Percentiles rank a stretch among this genome's conserved stretches.
phyloP scores from a whole-genome alignment of 2,888 invertebrate genomes.

The Digitonthophagus gazella region DNA sequence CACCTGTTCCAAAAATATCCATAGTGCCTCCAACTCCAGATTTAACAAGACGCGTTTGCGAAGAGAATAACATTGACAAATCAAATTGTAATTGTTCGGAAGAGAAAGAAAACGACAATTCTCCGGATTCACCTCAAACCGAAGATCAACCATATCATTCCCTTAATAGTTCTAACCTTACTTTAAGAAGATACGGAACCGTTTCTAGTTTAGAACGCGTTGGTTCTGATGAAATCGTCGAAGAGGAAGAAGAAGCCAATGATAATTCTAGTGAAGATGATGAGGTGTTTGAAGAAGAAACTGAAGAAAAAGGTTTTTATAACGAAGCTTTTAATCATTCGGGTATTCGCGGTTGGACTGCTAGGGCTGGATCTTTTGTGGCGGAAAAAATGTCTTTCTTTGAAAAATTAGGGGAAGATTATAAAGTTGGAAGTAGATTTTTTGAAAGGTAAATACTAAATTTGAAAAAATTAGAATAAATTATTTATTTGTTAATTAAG shows the following conservation, averaged over 20 bases:
- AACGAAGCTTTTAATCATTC: constrained; percentile 48
- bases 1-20: constrained; percentile 65
- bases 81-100: constrained; percentile 25
- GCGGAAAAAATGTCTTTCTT: constrained; percentile 77
- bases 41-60: constrained; percentile 19
- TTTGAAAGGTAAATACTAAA: constrained; percentile 48
- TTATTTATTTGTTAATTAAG: constrained; percentile 45
- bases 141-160: constrained; percentile 75
- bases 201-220: constrained; percentile 71
- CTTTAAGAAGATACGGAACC: constrained; percentile 62
- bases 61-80: constrained; percentile 21
- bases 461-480: constrained; percentile 8
- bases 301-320: constrained; percentile 43
- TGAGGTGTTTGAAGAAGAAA: constrained; percentile 35
- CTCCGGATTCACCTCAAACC: constrained; percentile 66
- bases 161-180: constrained; percentile 58
- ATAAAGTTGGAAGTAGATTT: constrained; percentile 45
- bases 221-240: constrained; percentile 58
- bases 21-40: constrained; percentile 76
- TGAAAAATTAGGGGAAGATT: constrained; percentile 61
- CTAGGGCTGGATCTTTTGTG: constrained; percentile 76
- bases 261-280: constrained; percentile 37
- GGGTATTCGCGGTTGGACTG: constrained; percentile 66
- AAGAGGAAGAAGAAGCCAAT: constrained; percentile 53
- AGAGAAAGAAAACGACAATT: constrained; percentile 59